Evolutionary conservation across 2,888 invertebrate species (phyloP), one percentile per base, ranked within the genome.

Genomic region (Acronicta leporina): DNA sequence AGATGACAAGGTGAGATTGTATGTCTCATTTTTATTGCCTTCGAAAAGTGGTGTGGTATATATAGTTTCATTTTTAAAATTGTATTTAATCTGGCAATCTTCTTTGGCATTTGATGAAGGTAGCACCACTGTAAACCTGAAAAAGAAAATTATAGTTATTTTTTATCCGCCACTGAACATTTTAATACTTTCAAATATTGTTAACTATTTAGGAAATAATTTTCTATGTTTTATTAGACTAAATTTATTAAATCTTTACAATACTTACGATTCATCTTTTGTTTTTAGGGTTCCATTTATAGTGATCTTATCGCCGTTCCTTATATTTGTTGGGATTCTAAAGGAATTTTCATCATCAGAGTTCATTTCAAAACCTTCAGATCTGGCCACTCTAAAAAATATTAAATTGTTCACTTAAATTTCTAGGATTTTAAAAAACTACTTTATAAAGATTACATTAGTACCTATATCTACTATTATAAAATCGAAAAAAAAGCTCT

Each of bases 251-350:
- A 5, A 42, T 20, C n/a, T 51, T 33, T n/a, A 20, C 5, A 44
- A 16, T 33, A 80, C 82, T 74, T 69, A 82, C 82, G 48, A 46
- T 53, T 62, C 40, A 47, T 54, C 38, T 2, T 49, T 20, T 8
- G 27, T 14, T 16, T 79, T 48, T 15, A 82, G 42, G 14, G 41
- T 68, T 54, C 82, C 82, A 0, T 68, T 63, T 20, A 82, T 63
- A 5, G 45, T 57, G 7, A 82, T 65, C 7, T 6, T 14, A 10
- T 53, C 25, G 41, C 55, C 73, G 14, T 51, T 35, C 30, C 25
- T 55, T 15, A 82, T 43, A 14, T 33, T 27, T 14, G 63, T 68
- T n/a, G 82, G 81, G 6, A 82, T 40, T 16, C 40, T 52, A 43
- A 48, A 72, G 6, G 16, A 35, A 4, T 35, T 48, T 11, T 46